Evolutionary conservation across 2,888 invertebrate species (phyloP).

Genomic region (Ennomos fuscantarius): DNA sequence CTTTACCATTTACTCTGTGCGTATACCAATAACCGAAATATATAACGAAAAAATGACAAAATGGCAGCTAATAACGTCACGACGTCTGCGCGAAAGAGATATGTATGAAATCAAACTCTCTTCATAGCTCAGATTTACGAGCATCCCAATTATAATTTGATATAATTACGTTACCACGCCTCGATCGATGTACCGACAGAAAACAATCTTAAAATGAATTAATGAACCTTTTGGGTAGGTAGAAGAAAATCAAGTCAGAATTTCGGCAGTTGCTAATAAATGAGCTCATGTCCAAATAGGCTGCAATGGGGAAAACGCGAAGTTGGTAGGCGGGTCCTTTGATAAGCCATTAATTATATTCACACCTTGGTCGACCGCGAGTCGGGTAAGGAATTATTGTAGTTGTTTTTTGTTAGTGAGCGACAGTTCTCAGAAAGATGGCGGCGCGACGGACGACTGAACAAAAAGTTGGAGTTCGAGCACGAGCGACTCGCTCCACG

Average conservation of each 20-base stretch:
- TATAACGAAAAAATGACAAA: no score
- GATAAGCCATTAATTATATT: conserved; percentile 81
- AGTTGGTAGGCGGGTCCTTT: conserved; percentile 67
- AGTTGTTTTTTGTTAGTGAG: conserved; percentile 51
- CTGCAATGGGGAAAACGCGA: conserved; percentile 47
- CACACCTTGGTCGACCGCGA: conserved; percentile 74
- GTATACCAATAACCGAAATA: conserved; percentile 38
- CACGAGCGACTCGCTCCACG: conserved; percentile 64
- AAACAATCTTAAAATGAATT: conserved; percentile 41
- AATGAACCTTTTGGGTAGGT: conserved; percentile 7
- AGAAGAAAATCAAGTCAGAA: conserved; percentile 39
- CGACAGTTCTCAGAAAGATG: conserved; percentile 74
- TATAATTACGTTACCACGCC: conserved; percentile 49
- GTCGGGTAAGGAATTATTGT: conserved; percentile 46
- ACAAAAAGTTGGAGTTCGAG: conserved; percentile 66
- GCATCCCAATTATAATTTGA: conserved; percentile 57
- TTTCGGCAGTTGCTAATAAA: conserved; percentile 41
- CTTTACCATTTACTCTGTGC: conserved; percentile 52
- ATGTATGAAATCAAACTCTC: conserved; percentile 42
- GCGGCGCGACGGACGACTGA: conserved; percentile 52
- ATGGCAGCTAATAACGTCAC: conserved; percentile 41
- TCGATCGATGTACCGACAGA: conserved; percentile 53
- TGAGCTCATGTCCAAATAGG: conserved; percentile 59
- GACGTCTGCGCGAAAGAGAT: conserved; percentile 35
- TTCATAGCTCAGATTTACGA: conserved; percentile 58